Base-by-base conservation (phyloP, 2,888 invertebrate species). In the Cephonodes hylas region DNA sequence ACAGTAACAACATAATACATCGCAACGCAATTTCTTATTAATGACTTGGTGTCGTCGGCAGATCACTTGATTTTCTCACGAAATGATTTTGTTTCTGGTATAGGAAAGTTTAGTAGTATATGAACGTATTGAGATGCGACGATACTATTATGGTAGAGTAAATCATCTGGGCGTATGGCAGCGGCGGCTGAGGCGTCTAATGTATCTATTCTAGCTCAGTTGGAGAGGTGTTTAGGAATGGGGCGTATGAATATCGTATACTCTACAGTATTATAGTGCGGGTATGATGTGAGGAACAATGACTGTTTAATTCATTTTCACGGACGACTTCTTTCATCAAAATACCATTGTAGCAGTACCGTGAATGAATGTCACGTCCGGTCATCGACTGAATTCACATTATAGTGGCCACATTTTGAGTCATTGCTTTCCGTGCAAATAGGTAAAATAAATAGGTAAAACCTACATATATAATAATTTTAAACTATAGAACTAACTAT, bases 1-100 rank as follows among this genome's bases (percentile, higher is more conserved):
- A 66, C 64, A 65, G 65, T 31, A 31, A 53, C 18, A 53, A 31
- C 53, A 53, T 53, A 53, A 53, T 53, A 27, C 25, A 44, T 44
- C 18, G 45, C 45, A 48, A 23, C 45, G 13, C 13, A 45, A 23
- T 23, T 18, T 27, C 27, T 27, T 27, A 27, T 53, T 18, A 27
- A 53, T 53, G 25, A 23, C 25, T 46, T 46, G n/a, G 46, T n/a
- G 46, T 46, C 8, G 31, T 31, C 31, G 10, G 27, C 27, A 10
- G 27, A 18, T 53, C 10, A 46, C 25, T 5, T 15, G 53, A 18
- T 31, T 53, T 18, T 44, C 42, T 8, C 8, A 42, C 3, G 6
- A 42, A 42, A 42, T 15, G 15, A 15, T 18, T 18, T 15, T 15
- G 15, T 42, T 6, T 5, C 6, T 31, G 31, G 3, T 5, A 31